These are phyloP conservation scores for Erebia palarica DNA, from an alignment of 2,888 invertebrate genomes.

Conservation along the genomic window DNA sequence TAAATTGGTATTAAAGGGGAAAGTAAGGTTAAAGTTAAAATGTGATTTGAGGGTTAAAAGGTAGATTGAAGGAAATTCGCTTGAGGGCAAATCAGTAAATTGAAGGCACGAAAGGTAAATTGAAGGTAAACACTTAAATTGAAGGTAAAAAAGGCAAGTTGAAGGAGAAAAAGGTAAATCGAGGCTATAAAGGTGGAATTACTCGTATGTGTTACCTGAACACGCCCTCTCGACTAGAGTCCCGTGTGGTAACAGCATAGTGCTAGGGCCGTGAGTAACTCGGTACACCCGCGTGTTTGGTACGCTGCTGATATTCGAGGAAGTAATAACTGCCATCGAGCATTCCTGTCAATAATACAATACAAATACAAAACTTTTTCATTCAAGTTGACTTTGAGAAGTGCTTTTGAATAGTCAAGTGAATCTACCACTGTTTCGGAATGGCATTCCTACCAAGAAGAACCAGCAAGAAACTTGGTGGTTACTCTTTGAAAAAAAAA, in stretches of 20 bases:
- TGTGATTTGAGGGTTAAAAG: too few relatives aligned
- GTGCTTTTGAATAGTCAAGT: too few relatives aligned
- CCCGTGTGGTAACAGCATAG: constrained; percentile 83
- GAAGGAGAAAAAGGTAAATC: not conserved
- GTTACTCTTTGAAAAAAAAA: too few relatives aligned
- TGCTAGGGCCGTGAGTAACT: constrained; percentile 85
- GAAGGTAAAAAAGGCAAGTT: not conserved
- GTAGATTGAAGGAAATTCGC: too few relatives aligned
- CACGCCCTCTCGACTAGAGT: constrained; percentile 59
- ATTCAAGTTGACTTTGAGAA: too few relatives aligned
- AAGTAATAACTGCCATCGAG: constrained; percentile 89
- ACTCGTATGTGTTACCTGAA: constrained; percentile 48
- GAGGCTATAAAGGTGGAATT: not conserved
- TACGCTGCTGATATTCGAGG: constrained; percentile 90
- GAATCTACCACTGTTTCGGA: too few relatives aligned
- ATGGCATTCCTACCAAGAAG: too few relatives aligned
- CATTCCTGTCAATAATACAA: constrained; percentile 1
- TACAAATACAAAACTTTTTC: too few relatives aligned
- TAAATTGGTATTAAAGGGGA: too few relatives aligned
- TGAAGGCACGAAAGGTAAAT: not conserved
- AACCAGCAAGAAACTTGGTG: too few relatives aligned
- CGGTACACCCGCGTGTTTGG: constrained; percentile 91
- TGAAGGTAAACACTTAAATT: not conserved
- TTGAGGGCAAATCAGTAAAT: too few relatives aligned
- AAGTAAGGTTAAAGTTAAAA: too few relatives aligned